Base-by-base conservation (phyloP, 1,140 invertebrate species). In the Aphaenogaster floridana region DNA sequence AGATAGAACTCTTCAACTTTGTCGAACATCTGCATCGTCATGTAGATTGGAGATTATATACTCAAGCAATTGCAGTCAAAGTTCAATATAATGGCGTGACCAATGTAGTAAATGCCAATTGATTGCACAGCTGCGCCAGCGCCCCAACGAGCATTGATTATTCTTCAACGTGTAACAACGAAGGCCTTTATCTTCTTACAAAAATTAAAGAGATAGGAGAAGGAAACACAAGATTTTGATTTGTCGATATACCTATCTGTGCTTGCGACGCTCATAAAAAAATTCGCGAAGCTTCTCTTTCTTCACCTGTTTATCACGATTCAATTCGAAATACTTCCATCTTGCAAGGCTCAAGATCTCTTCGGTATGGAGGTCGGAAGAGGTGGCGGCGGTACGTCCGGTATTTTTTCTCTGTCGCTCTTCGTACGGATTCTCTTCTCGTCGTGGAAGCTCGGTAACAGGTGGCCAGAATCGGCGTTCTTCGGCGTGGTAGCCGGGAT, bases 321-420 rank as follows among this genome's bases (percentile, higher is more conserved):
- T 52, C 11, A 11, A 15, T 45, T 54, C 42, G 15, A 34, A 9
- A 34, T n/a, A 28, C 6, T 36, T 50, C 15, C 6, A 42, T 0
- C 3, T 11, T 42, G 21, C 11, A 9, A 69, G 3, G 11, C 21
- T 90, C 78, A 90, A 39, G 89, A 77, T 52, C 39, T 90, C 13
- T 86, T 92, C 89, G 81, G 66, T 13, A 68, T 21, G 21, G 91
- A 81, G 0, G 84, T 93, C 5, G 94, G 92, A 9, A 93, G 78
- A 2, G 94, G 92, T 11, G 94, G 94, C 15, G 94, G 91, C 1
- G 94, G 93, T 11, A 94, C 94, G 50, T 95, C 90, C 0, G 93
- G 93, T 63, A 94, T 92, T 57, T 92, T 93, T 54, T 93, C 90
- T 3, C 68, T 80, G 11, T 74, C 54, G 11, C 69, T 77, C 6